Evolutionary conservation across 2,113 vertebrate genomes (phyloP), one percentile per base, ranked within the genome.

Genomic region (Carollia perspicillata): DNA sequence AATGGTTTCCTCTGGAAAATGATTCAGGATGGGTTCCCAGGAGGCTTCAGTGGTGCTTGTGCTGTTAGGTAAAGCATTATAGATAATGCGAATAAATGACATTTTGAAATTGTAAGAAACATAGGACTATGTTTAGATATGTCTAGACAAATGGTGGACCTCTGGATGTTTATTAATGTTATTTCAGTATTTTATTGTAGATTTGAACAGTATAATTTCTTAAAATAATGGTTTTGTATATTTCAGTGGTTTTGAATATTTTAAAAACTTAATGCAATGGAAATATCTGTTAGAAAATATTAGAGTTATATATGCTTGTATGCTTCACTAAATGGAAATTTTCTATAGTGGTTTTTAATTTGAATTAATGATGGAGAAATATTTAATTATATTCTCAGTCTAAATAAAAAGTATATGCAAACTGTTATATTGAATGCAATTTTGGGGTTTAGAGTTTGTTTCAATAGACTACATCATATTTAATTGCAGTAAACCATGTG

Each of bases 271-370:
- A 58, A 33, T 66, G 22, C 44, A 84, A 2, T 83, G 13, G 58
- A 81, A 95, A 90, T 78, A 86, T 89, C 88, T 78, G 12, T 93
- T 86, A 89, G 37, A 17, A 81, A 94, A 87, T 91, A 55, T 26
- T 79, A 53, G 20, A 37, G 4, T 95, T 96, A 63, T 30, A 28
- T 9, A n/a, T 93, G 23, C 72, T 95, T 12, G 77, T 91, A 35
- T 92, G 58, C 17, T 83, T 96, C 84, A 81, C 33, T 81, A 74
- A 83, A 55, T 91, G 42, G 71, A 91, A 79, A 49, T 77, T 92
- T 94, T 86, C n/a, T 89, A 2, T 2, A 72, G 16, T 96, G 30
- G 16, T 79, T 89, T 79, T 94, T 94, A 87, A 65, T 95, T 74
- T 94, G 18, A 78, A 7, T 94, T 91, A 90, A 14, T 97, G 35